Base-by-base conservation (phyloP, 2,888 invertebrate genomes). In the Campoplex nolae region DNA sequence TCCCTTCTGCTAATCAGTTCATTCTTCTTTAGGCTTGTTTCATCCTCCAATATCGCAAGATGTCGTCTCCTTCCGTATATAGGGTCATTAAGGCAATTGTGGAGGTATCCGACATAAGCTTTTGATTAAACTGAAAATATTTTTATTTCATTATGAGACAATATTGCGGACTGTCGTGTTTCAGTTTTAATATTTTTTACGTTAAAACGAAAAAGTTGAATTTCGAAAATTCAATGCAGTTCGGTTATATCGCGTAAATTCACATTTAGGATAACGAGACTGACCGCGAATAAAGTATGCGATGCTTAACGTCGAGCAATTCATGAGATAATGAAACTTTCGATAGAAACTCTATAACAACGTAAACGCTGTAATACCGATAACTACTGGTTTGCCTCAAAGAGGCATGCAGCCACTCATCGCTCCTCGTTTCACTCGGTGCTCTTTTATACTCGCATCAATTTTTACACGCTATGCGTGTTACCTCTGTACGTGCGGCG, bases 311-410 rank as follows among this genome's bases (percentile, higher is more conserved):
- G 18, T 68, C 28, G 28, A 28, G 48, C 23, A 28, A 48, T 45
- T 3, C 23, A 83, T 73, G 78, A 32, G 54, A 73, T 78, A 83
- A 73, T 83, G 45, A 73, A 83, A 78, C 54, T 73, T 83, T 45
- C 35, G n/a, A 18, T 13, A 38, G 65, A 62, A 16, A 16, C 32
- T 45, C 28, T 62, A 13, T 45, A 45, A 45, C 2, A 11, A 13
- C 13, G 45, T 45, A 13, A 45, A 13, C 45, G 13, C 42, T 58
- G 45, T 58, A 58, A 79, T 32, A 23, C 54, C 83, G 67, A 78
- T 65, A 67, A 83, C 83, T 71, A 65, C 73, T 42, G 45, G 58
- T 51, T 16, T 28, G 32, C 65, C 67, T 70, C 45, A 73, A 73
- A 73, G 71, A 65, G 73, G 32, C 23, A 23, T 23, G 23, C 38